These are phyloP conservation scores for Monochamus alternatus DNA, from an alignment of 2,888 invertebrate genomes.

Conservation along the genomic window DNA sequence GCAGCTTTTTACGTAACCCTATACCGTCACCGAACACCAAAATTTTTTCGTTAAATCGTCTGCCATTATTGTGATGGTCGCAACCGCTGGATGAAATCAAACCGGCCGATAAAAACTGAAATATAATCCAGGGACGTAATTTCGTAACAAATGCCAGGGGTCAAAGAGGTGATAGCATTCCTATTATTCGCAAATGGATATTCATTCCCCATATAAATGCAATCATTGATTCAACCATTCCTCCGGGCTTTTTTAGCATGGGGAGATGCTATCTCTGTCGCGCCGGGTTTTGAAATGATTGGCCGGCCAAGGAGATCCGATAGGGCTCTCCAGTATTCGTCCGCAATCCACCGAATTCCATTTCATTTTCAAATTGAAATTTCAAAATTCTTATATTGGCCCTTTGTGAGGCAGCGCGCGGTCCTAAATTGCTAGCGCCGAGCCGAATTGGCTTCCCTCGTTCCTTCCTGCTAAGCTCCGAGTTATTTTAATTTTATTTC, in stretches of 20 bases:
- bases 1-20: neutral
- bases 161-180: constrained; percentile 59
- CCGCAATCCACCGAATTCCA: constrained; percentile 61
- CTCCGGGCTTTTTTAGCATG: constrained; percentile 60
- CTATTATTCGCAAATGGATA: constrained; percentile 64
- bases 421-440: constrained; percentile 53
- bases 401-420: constrained; percentile 58
- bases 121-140: constrained; percentile 51
- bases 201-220: constrained; percentile 63
- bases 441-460: constrained; percentile 50
- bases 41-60: constrained; percentile 18
- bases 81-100: constrained; percentile 46
- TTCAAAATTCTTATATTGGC: constrained; percentile 64
- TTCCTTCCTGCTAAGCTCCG: constrained; percentile 38
- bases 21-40: neutral
- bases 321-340: constrained; percentile 59
- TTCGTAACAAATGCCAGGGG: constrained; percentile 59
- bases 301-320: constrained; percentile 62
- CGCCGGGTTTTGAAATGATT: constrained; percentile 62
- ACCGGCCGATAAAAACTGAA: constrained; percentile 42
- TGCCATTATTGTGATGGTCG: constrained; percentile 36
- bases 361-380: constrained; percentile 68
- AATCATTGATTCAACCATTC: constrained; percentile 57
- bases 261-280: constrained; percentile 63
- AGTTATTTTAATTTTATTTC: constrained; percentile 44